phyloP scores from a whole-genome alignment of 2,797 vertebrate genomes.

The Acestrorhynchus altus region DNA sequence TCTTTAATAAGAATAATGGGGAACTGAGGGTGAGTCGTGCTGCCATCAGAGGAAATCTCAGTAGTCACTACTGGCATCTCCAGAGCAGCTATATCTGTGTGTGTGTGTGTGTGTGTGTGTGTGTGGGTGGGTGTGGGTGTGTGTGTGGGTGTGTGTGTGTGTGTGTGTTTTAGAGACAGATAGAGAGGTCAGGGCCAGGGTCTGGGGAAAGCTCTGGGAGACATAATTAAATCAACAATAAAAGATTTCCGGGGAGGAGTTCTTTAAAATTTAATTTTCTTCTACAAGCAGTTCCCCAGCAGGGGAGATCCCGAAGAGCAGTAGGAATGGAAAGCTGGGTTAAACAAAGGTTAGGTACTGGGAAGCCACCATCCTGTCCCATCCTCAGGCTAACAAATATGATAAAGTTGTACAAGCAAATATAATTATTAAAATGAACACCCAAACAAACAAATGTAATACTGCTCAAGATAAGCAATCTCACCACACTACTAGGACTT shows the following conservation, averaged over 20 bases:
- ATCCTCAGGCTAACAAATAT: neutral
- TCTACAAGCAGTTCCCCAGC: conserved; percentile 53
- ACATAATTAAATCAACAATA: conserved; percentile 64
- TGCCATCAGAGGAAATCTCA: conserved; percentile 15
- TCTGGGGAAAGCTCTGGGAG: conserved; percentile 47
- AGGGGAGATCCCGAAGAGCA: conserved; percentile 42
- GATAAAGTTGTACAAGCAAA: conserved; percentile 38
- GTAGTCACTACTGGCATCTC: conserved; percentile 25
- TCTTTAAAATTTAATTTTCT: conserved; percentile 62
- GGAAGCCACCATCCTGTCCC: conserved; percentile 41
- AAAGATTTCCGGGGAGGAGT: conserved; percentile 58
- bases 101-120: conserved; percentile 23
- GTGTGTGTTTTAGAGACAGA: conserved; percentile 20
- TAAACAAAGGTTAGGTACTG: conserved; percentile 49
- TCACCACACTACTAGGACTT: neutral
- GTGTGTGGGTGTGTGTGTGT: conserved; percentile 30
- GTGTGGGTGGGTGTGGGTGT: conserved; percentile 13
- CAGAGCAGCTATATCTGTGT: conserved; percentile 12
- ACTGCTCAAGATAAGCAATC: neutral
- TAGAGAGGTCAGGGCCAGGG: conserved; percentile 25
- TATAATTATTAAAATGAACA: neutral
- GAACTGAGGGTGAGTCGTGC: conserved; percentile 34
- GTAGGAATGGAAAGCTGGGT: conserved; percentile 36
- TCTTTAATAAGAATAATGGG: conserved; percentile 40
- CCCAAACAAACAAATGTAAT: conserved; percentile 2